Percentiles rank a stretch among this genome's conserved stretches.
These are phyloP conservation scores for Ectemnius continuus DNA, from an alignment of 2,888 invertebrate species.

Conservation along the genomic window DNA sequence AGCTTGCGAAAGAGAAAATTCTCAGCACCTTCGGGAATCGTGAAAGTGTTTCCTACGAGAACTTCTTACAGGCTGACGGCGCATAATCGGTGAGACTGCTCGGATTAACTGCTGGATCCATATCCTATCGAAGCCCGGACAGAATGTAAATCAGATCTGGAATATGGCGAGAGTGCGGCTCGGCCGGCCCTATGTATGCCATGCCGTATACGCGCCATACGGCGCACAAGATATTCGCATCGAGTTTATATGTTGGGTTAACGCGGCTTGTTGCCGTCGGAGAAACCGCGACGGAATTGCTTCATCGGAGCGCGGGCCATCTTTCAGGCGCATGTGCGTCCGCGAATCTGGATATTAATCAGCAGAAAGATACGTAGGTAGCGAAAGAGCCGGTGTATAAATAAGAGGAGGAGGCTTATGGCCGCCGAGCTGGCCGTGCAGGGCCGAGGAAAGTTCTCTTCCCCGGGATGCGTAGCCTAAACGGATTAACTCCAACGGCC, in stretches of 20 bases:
- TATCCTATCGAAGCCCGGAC: neutral
- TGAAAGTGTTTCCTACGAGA: too few relatives aligned
- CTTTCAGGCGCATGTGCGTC: slow-evolving; percentile 45
- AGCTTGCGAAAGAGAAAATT: too few relatives aligned
- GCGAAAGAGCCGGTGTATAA: slow-evolving; percentile 8
- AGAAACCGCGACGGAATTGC: slow-evolving; percentile 73
- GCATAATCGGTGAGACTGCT: too few relatives aligned
- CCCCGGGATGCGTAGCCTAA: slow-evolving; percentile 3
- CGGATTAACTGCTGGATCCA: too few relatives aligned
- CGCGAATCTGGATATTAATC: slow-evolving; percentile 74
- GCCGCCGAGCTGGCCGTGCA: neutral
- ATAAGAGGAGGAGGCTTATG: neutral
- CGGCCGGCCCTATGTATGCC: too few relatives aligned
- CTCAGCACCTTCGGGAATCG: too few relatives aligned
- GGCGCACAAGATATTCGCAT: slow-evolving; percentile 6
- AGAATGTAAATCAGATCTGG: slow-evolving; percentile 10
- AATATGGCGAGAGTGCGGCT: neutral
- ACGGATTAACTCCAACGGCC: neutral
- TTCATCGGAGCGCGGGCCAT: slow-evolving; percentile 74
- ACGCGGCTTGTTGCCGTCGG: slow-evolving; percentile 69
- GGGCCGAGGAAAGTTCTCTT: slow-evolving; percentile 4
- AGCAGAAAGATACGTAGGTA: slow-evolving; percentile 36
- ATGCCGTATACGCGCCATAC: neutral
- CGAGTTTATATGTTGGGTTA: slow-evolving; percentile 10
- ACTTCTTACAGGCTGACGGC: too few relatives aligned